Conservation (phyloP, 1,140 invertebrate genomes). For the Protaetia brevitarsis region DNA sequence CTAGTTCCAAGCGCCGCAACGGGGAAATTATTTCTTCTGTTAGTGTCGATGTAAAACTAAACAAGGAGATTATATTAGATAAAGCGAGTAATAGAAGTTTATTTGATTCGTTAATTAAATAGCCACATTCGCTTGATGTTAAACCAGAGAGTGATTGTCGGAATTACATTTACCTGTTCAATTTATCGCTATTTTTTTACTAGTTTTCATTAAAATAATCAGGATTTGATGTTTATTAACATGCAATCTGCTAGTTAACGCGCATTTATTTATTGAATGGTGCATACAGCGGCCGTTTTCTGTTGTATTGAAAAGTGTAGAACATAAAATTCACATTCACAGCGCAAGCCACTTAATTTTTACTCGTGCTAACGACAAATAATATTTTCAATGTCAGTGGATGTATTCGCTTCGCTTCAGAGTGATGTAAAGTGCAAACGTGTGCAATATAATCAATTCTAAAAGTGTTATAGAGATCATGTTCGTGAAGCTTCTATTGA, state of each 20-base stretch:
- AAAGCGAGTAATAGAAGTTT: neutral
- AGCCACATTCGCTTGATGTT: too few species aligned
- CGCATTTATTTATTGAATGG: too few species aligned
- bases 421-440: neutral
- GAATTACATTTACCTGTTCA: too few species aligned
- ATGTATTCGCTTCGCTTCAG: neutral
- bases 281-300: too few species aligned
- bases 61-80: neutral
- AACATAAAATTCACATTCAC: neutral
- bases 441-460: neutral
- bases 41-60: neutral
- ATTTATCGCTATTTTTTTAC: too few species aligned
- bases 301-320: neutral
- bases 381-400: neutral
- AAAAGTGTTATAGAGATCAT: neutral
- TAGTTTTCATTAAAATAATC: too few species aligned
- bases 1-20: neutral
- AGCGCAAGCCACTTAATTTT: neutral
- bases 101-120: too few species aligned
- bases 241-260: too few species aligned
- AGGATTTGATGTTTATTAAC: too few species aligned
- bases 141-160: too few species aligned
- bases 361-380: conserved; percentile 11
- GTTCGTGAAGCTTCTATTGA: too few species aligned
- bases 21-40: neutral